Evolutionary conservation across 92 coral and sea anemone genomes (phyloP).

Genomic region (Anthopleura xanthogrammica): DNA sequence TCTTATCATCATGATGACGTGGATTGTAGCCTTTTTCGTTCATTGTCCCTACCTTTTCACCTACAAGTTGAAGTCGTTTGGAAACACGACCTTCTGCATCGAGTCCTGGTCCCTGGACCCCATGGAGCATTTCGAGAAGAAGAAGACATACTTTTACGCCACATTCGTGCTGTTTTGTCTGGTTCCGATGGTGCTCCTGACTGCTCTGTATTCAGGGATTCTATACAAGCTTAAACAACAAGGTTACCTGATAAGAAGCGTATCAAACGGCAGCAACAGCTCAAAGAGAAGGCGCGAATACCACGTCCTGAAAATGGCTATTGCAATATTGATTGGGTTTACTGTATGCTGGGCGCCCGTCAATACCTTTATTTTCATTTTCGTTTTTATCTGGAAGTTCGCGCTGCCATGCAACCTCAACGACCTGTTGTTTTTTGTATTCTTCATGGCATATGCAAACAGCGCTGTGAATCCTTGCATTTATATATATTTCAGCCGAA

Average conservation of each 20-base stretch:
- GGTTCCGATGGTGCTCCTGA: slow-evolving; percentile 44
- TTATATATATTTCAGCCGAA: slow-evolving; percentile 34
- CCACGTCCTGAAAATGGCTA: slow-evolving; percentile 54
- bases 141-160: slow-evolving; percentile 19
- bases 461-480: slow-evolving; percentile 41
- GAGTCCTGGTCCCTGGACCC: slow-evolving; percentile 31
- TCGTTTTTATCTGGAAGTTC: slow-evolving; percentile 26
- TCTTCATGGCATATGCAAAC: slow-evolving; percentile 36
- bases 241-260: slow-evolving; percentile 44
- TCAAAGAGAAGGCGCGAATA: slow-evolving; percentile 48
- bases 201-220: slow-evolving; percentile 47
- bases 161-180: slow-evolving; percentile 41
- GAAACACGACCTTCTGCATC: slow-evolving; percentile 22
- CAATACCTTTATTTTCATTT: slow-evolving; percentile 36
- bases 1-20: slow-evolving; percentile 38
- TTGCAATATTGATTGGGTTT: slow-evolving; percentile 55
- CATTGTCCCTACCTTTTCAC: slow-evolving; percentile 48
- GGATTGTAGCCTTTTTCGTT: slow-evolving; percentile 38
- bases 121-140: background rate
- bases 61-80: slow-evolving; percentile 20
- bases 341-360: slow-evolving; percentile 59
- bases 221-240: slow-evolving; percentile 45
- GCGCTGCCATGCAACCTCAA: slow-evolving; percentile 17
- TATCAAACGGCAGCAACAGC: slow-evolving; percentile 27
- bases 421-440: slow-evolving; percentile 25